phyloP scores from a whole-genome alignment of 2,797 vertebrate species.

The Enteromius trimaculatus region DNA sequence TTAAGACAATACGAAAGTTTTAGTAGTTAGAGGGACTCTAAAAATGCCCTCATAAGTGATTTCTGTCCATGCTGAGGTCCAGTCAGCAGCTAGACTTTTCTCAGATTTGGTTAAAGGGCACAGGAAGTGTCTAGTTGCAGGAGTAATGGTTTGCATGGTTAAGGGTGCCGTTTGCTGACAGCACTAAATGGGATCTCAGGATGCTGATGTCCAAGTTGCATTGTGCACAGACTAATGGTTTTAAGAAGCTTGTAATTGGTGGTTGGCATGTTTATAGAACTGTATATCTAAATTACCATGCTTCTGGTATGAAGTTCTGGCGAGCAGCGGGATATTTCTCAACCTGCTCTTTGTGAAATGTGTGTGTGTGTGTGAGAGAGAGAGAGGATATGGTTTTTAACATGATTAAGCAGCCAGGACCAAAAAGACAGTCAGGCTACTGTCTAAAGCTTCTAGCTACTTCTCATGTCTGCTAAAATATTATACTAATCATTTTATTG shows the following conservation, averaged over 20 bases:
- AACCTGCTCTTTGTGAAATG: slow-evolving; percentile 49
- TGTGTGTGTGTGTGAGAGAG: slow-evolving; percentile 46
- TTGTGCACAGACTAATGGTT: slow-evolving; percentile 40
- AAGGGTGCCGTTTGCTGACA: slow-evolving; percentile 38
- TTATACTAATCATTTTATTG: slow-evolving; percentile 76
- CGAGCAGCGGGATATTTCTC: slow-evolving; percentile 58
- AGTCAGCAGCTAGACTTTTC: slow-evolving; percentile 37
- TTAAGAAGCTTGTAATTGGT: slow-evolving; percentile 26
- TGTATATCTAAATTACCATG: slow-evolving; percentile 2
- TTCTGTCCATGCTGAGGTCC: background rate
- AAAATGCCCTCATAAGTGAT: background rate
- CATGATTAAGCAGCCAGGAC: slow-evolving; percentile 32
- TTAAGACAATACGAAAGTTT: background rate
- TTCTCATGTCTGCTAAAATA: slow-evolving; percentile 70
- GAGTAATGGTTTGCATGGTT: slow-evolving; percentile 38
- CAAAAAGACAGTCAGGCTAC: slow-evolving; percentile 18
- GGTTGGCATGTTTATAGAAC: slow-evolving; percentile 34
- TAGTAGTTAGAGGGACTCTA: background rate
- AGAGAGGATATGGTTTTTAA: slow-evolving; percentile 37
- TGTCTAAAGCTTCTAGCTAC: slow-evolving; percentile 58
- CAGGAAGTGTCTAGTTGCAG: slow-evolving; percentile 71
- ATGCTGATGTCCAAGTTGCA: slow-evolving; percentile 44
- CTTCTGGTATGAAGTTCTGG: slow-evolving; percentile 64
- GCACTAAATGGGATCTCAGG: slow-evolving; percentile 44
- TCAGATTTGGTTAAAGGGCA: slow-evolving; percentile 66